Conservation (phyloP, 2,797 vertebrate species). For the Macrochelys suwanniensis region DNA sequence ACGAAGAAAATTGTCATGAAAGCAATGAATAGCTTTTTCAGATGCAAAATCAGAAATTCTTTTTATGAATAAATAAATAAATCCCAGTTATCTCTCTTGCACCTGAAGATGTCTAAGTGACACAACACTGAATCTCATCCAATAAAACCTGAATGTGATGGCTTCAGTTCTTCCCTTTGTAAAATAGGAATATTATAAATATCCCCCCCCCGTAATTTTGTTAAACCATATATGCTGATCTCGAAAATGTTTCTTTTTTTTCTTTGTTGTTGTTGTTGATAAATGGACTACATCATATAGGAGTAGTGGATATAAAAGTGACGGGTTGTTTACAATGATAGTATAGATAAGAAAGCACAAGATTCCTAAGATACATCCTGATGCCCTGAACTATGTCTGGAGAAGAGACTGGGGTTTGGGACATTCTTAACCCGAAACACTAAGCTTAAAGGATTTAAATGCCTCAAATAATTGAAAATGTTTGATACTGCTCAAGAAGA, state of each 20-base stretch:
- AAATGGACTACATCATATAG: neutral
- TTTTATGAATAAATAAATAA: neutral
- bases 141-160: neutral
- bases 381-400: constrained; percentile 56
- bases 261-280: neutral
- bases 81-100: neutral
- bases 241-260: neutral
- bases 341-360: constrained; percentile 67
- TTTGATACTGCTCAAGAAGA: neutral
- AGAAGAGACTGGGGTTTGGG: constrained; percentile 20
- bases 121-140: neutral
- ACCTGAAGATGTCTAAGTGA: neutral
- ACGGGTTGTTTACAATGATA: constrained; percentile 71
- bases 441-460: constrained; percentile 23
- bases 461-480: neutral
- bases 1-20: neutral
- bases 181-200: neutral
- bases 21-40: neutral
- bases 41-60: neutral
- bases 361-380: constrained; percentile 67
- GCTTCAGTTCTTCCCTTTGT: neutral
- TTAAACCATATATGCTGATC: neutral
- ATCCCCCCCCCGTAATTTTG: neutral
- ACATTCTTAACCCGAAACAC: constrained; percentile 5
- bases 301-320: constrained; percentile 26